phyloP scores from a whole-genome alignment of 2,888 invertebrate genomes.

The Tolmerus cingulatus region DNA sequence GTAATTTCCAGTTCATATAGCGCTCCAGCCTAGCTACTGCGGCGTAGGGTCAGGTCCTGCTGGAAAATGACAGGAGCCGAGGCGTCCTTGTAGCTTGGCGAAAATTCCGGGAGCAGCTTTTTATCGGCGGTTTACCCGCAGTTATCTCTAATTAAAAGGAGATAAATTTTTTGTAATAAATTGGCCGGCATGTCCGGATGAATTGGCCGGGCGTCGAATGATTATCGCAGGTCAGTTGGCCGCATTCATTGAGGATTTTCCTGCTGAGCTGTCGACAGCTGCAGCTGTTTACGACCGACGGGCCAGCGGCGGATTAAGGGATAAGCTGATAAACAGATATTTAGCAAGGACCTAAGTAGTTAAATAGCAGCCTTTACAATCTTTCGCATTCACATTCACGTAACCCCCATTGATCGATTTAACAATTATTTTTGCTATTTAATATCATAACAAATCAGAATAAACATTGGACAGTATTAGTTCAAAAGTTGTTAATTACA shows the following conservation, averaged over 20 bases:
- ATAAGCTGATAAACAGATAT: not conserved
- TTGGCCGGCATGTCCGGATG: not conserved
- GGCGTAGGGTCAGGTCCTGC: not conserved
- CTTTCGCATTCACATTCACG: no score
- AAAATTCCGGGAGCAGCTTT: not conserved
- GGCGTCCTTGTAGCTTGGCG: not conserved
- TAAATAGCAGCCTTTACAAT: no score
- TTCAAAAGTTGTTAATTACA: no score
- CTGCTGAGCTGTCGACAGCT: slow-evolving; percentile 4
- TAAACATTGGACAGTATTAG: no score
- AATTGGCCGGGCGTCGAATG: not conserved
- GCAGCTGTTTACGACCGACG: not conserved
- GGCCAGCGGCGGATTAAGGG: not conserved
- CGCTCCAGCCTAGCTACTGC: not conserved
- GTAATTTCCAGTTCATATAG: slow-evolving; percentile 19
- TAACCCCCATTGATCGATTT: no score
- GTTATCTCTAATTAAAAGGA: slow-evolving; percentile 1
- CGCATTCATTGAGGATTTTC: not conserved
- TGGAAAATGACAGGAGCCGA: not conserved
- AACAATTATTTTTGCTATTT: no score
- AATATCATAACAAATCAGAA: no score
- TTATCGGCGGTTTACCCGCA: not conserved
- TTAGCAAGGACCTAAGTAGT: no score
- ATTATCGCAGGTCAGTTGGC: not conserved
- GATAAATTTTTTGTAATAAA: not conserved